Evolutionary conservation across 2,113 vertebrate species (phyloP).

Genomic region (Vidua chalybeata): DNA sequence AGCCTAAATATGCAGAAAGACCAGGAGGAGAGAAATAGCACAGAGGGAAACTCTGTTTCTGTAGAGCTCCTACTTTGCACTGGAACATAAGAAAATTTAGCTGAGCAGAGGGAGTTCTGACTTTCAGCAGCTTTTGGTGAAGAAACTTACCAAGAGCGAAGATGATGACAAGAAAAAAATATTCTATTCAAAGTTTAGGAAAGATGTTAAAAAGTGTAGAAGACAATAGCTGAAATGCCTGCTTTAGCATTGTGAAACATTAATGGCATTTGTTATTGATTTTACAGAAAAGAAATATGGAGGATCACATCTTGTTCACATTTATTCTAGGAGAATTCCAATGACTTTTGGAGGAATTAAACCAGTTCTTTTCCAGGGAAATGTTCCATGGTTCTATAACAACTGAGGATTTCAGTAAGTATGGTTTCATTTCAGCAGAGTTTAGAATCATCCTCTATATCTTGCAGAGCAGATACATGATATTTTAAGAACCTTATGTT

Average conservation of each 20-base stretch:
- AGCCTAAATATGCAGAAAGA: background rate
- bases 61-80: background rate
- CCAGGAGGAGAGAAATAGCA: background rate
- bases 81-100: background rate
- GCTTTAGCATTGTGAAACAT: background rate
- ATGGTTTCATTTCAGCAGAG: background rate
- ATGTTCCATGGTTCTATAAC: background rate
- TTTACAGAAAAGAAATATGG: background rate
- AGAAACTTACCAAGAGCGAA: background rate
- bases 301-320: background rate
- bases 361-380: background rate
- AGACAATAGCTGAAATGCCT: background rate
- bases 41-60: background rate
- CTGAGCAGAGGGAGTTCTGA: background rate
- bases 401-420: background rate
- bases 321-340: constrained; percentile 32
- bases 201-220: background rate
- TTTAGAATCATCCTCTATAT: background rate
- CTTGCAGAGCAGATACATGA: background rate
- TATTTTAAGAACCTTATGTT: background rate
- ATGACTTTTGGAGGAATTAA: background rate
- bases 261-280: background rate
- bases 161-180: background rate
- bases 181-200: background rate
- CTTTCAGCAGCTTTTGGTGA: background rate